Evolutionary conservation across 2,797 vertebrate genomes (phyloP), one percentile per base, ranked within the genome.

Genomic region (Cossypha polioptera): DNA sequence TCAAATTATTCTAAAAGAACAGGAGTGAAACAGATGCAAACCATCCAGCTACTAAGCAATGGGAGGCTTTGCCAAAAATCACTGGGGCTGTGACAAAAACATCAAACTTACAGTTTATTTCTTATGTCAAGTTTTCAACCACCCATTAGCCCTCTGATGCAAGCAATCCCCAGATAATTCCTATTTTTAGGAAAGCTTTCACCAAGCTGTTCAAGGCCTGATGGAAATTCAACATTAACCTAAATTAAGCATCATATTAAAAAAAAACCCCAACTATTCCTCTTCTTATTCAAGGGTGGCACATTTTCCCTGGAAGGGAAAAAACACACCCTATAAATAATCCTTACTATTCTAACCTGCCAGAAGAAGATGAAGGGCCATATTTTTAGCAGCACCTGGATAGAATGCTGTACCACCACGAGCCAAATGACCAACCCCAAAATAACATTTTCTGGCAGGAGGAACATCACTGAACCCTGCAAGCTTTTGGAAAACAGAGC

Each of bases 311-410:
- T 51, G 31, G 43, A 80, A 89, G 54, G 65, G 36, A 11, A 65
- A 83, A 76, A 77, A 36, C 22, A 53, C 38, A 66, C 82, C 35
- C 76, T 74, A 55, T 86, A 90, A 94, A 78, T 86, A 84, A 53
- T 57, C 76, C 59, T 72, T 69, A 33, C 33, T 65, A 14, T 48
- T 84, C 26, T 18, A 90, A 78, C 62, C 47, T 94, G 51, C 40
- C 68, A 92, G 66, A 36, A 43, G 42, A 73, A 93, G 82, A 79
- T 13, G 43, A 88, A 78, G 29, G 47, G 42, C 36, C 28, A 0
- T 68, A 94, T 88, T 91, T 94, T 92, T 80, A 90, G 76, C 76
- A 86, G 42, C 86, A 91, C 77, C 68, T 90, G 83, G 50, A 61
- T 16, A 25, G 45, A 43, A 26, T 33, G 33, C 33, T 84, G 6